These are phyloP conservation scores for Clanis bilineata DNA, from an alignment of 2,888 invertebrate species.

Conservation along the genomic window DNA sequence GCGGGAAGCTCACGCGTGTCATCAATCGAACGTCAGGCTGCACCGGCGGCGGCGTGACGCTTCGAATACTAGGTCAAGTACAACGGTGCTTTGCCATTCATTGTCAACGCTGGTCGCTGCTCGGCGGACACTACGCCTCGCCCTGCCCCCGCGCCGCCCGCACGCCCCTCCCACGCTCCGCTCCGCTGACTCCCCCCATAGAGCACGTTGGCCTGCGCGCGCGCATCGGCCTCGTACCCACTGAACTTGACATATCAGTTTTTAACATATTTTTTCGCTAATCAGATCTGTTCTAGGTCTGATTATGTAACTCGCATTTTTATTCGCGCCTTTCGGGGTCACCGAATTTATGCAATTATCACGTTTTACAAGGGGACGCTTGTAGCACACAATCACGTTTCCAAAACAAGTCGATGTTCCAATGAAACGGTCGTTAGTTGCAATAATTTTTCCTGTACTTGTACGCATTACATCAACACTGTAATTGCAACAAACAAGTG, in stretches of 20 bases:
- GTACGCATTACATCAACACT: conserved; percentile 59
- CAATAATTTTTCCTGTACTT: conserved; percentile 38
- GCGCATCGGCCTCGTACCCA: conserved; percentile 65
- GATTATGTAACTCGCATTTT: conserved; percentile 33
- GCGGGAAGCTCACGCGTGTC: conserved; percentile 55
- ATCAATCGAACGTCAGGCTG: conserved; percentile 58
- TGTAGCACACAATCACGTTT: not conserved
- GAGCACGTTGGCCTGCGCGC: conserved; percentile 39
- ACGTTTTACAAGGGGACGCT: not conserved
- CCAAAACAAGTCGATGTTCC: not conserved
- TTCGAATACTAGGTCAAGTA: conserved; percentile 78
- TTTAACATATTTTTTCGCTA: conserved; percentile 62
- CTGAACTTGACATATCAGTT: conserved; percentile 77
- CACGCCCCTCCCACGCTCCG: conserved; percentile 27
- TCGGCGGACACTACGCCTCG: conserved; percentile 20
- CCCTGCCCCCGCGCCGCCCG: conserved; percentile 35
- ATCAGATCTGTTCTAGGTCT: conserved; percentile 41
- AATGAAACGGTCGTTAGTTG: conserved; percentile 11
- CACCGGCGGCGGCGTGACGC: conserved; percentile 62
- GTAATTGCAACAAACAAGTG: conserved; percentile 70
- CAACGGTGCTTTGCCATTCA: conserved; percentile 81
- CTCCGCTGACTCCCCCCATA: conserved; percentile 29
- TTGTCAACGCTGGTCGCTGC: conserved; percentile 58
- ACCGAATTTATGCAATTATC: conserved; percentile 24
- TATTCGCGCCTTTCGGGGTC: not conserved